A percentile compares a stretch with the other conserved stretches of the same genome.
phyloP scores from a whole-genome alignment of 2,113 vertebrate genomes.

The Ariopsis seemanni region DNA sequence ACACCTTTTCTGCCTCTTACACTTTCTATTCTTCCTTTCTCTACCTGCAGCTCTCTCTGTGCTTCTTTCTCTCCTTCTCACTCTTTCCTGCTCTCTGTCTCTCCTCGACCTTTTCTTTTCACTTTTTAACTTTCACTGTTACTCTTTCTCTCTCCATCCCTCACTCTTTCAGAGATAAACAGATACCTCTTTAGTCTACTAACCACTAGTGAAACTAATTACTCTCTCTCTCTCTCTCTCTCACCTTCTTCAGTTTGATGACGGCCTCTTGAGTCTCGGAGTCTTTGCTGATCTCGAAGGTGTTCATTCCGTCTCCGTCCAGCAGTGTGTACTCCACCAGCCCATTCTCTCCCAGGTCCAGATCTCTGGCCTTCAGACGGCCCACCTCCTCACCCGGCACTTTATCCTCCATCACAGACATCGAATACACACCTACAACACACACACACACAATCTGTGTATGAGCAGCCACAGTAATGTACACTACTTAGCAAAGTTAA shows the following conservation, averaged over 20 bases:
- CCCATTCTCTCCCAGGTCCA: conserved; percentile 91
- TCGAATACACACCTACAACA: conserved; percentile 86
- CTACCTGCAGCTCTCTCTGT: background rate
- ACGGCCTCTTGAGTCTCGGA: conserved; percentile 93
- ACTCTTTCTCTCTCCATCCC: background rate
- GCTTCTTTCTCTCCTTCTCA: background rate
- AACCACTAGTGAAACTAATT: background rate
- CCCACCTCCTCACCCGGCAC: conserved; percentile 92
- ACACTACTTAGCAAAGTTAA: background rate
- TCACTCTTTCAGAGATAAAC: background rate
- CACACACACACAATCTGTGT: background rate
- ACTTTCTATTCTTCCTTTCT: background rate
- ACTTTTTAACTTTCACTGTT: background rate
- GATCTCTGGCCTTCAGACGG: conserved; percentile 92
- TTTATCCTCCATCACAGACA: conserved; percentile 89
- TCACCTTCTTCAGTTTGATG: conserved; percentile 90
- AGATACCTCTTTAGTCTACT: background rate
- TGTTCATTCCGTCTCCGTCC: conserved; percentile 85
- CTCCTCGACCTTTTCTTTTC: background rate
- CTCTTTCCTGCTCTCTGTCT: too few relatives aligned
- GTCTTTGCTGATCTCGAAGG: conserved; percentile 90
- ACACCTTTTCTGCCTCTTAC: background rate
- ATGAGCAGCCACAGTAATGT: background rate
- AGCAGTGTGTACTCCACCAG: conserved; percentile 87
- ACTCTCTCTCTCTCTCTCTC: background rate